A percentile compares a stretch with the other conserved stretches of the same genome.
Evolutionary conservation across 2,113 vertebrate species (phyloP).

Genomic region (Myodes glareolus): DNA sequence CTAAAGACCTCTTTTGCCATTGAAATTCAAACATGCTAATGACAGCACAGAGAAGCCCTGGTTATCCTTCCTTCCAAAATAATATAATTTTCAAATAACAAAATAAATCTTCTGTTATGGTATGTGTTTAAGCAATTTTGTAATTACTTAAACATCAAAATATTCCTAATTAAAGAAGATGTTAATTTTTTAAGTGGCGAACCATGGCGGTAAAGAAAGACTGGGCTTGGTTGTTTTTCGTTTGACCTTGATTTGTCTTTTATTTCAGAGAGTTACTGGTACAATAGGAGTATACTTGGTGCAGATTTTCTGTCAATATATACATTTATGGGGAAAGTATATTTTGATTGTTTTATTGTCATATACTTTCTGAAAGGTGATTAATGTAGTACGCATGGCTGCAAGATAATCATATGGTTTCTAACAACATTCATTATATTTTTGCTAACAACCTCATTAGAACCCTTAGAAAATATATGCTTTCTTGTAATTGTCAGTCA

Average conservation of each 20-base stretch:
- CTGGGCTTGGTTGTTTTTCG: slow-evolving; percentile 66
- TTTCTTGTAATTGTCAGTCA: slow-evolving; percentile 34
- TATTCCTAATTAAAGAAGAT: slow-evolving; percentile 53
- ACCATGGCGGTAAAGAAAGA: slow-evolving; percentile 64
- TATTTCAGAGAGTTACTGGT: slow-evolving; percentile 50
- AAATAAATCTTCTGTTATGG: slow-evolving; percentile 61
- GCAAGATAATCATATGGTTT: slow-evolving; percentile 62
- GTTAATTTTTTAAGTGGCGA: slow-evolving; percentile 34
- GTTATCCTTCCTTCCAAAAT: slow-evolving; percentile 42
- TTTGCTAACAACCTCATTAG: slow-evolving; percentile 57
- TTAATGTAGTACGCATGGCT: neutral
- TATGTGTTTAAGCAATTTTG: slow-evolving; percentile 47
- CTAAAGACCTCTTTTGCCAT: slow-evolving; percentile 79
- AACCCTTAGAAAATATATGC: slow-evolving; percentile 25
- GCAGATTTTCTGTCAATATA: slow-evolving; percentile 3
- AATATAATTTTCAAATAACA: slow-evolving; percentile 61
- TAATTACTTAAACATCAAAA: slow-evolving; percentile 52
- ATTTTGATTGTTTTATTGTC: slow-evolving; percentile 61
- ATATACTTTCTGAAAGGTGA: slow-evolving; percentile 71
- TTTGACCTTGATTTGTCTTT: slow-evolving; percentile 70
- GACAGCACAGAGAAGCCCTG: slow-evolving; percentile 64
- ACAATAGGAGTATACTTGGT: slow-evolving; percentile 1
- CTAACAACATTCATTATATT: neutral
- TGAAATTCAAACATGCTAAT: slow-evolving; percentile 66
- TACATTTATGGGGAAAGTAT: slow-evolving; percentile 25